Evolutionary conservation across 2,113 vertebrate species (phyloP).

Genomic region (Ptyas mucosa): DNA sequence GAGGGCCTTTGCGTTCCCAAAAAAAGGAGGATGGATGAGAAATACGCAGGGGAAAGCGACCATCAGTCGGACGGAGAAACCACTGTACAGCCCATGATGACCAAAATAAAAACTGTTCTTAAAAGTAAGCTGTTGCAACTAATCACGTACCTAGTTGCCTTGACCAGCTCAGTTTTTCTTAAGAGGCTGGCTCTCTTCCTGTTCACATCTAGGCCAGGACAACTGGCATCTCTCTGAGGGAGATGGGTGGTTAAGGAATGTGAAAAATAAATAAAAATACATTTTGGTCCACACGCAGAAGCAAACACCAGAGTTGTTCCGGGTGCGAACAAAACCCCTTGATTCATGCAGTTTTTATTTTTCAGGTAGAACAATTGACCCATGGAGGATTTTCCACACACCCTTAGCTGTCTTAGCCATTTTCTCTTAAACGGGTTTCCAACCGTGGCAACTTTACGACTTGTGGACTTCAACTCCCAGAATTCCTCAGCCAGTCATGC

Average conservation of each 20-base stretch:
- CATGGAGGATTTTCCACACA: neutral
- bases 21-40: conserved; percentile 88
- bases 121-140: conserved; percentile 85
- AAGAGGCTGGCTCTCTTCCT: neutral
- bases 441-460: neutral
- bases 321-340: neutral
- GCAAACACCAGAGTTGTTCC: neutral
- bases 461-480: neutral
- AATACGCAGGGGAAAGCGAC: conserved; percentile 87
- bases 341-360: neutral
- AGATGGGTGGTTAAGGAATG: neutral
- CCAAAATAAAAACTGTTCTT: conserved; percentile 99
- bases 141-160: too few relatives aligned
- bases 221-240: neutral
- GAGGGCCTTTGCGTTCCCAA: conserved; percentile 94
- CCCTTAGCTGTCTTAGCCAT: neutral
- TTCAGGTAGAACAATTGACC: neutral
- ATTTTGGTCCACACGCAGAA: neutral
- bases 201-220: neutral
- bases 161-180: neutral
- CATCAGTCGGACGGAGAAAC: conserved; percentile 92
- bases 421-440: neutral
- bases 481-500: neutral
- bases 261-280: neutral
- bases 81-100: conserved; percentile 97